A percentile compares a stretch with the other conserved stretches of the same genome.
These are phyloP conservation scores for Marronus borbonicus DNA, from an alignment of 2,888 invertebrate genomes.

Conservation along the genomic window DNA sequence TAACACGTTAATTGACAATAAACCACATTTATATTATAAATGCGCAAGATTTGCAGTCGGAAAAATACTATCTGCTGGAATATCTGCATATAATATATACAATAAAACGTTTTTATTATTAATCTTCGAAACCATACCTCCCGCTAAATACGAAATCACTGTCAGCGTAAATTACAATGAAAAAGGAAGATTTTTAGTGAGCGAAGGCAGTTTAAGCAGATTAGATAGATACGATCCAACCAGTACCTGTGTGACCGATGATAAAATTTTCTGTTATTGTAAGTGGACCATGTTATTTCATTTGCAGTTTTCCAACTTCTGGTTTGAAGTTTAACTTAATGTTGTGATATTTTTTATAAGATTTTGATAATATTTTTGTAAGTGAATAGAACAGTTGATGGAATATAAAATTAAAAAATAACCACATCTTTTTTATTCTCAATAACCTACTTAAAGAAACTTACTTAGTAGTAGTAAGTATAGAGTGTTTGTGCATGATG, in stretches of 20 bases:
- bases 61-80: slow-evolving; percentile 67
- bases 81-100: slow-evolving; percentile 57
- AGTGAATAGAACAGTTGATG: not conserved
- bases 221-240: slow-evolving; percentile 72
- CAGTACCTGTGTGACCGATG: slow-evolving; percentile 72
- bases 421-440: too few relatives aligned
- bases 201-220: slow-evolving; percentile 77
- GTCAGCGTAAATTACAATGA: slow-evolving; percentile 68
- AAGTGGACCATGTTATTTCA: slow-evolving; percentile 17
- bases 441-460: too few relatives aligned
- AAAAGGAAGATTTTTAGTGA: slow-evolving; percentile 62
- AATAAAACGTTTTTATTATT: slow-evolving; percentile 70
- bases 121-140: slow-evolving; percentile 80
- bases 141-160: slow-evolving; percentile 81
- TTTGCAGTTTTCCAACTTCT: slow-evolving; percentile 27
- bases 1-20: slow-evolving; percentile 51
- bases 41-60: slow-evolving; percentile 65
- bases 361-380: slow-evolving; percentile 4
- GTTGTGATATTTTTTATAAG: slow-evolving; percentile 32
- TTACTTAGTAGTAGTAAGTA: too few relatives aligned
- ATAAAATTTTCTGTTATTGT: slow-evolving; percentile 76
- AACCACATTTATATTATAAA: slow-evolving; percentile 4
- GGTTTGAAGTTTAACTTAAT: slow-evolving; percentile 38
- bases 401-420: too few relatives aligned
- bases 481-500: too few relatives aligned